These are phyloP conservation scores for Carpatolechia fugitivella DNA, from an alignment of 2,888 invertebrate genomes.

Conservation along the genomic window DNA sequence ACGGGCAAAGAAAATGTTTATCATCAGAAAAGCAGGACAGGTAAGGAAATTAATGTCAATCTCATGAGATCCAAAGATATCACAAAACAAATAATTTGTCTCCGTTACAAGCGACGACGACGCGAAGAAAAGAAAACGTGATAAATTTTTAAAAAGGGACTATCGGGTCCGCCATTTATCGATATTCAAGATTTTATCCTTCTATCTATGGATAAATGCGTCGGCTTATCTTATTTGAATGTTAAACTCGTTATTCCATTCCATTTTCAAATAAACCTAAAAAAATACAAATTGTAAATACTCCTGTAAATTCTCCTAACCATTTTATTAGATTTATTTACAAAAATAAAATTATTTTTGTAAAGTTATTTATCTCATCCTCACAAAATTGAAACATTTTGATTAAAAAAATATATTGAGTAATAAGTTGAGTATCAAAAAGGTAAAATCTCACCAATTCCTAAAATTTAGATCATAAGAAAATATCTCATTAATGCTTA, in stretches of 20 bases:
- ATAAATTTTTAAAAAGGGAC: slow-evolving; percentile 62
- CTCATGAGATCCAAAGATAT: slow-evolving; percentile 13
- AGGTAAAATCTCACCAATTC: too few species aligned
- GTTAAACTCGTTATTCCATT: slow-evolving; percentile 8
- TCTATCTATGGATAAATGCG: slow-evolving; percentile 28
- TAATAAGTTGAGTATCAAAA: too few species aligned
- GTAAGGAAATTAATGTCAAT: slow-evolving; percentile 34
- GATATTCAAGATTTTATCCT: slow-evolving; percentile 53
- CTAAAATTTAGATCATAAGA: too few species aligned
- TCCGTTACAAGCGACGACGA: slow-evolving; percentile 24
- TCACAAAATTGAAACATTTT: too few species aligned
- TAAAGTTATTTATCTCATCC: background rate
- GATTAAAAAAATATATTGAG: too few species aligned
- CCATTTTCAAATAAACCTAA: background rate
- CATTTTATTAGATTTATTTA: background rate
- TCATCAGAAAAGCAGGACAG: background rate
- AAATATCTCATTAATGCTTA: too few species aligned
- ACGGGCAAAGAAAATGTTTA: background rate
- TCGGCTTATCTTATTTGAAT: background rate
- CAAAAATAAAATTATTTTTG: background rate
- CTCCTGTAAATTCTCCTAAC: background rate
- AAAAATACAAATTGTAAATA: background rate
- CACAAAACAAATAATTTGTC: slow-evolving; percentile 27
- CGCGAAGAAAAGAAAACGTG: slow-evolving; percentile 36
- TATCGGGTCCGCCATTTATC: slow-evolving; percentile 43